Conservation (phyloP, 2,113 vertebrate species). For the Formicarius rufipectus region DNA sequence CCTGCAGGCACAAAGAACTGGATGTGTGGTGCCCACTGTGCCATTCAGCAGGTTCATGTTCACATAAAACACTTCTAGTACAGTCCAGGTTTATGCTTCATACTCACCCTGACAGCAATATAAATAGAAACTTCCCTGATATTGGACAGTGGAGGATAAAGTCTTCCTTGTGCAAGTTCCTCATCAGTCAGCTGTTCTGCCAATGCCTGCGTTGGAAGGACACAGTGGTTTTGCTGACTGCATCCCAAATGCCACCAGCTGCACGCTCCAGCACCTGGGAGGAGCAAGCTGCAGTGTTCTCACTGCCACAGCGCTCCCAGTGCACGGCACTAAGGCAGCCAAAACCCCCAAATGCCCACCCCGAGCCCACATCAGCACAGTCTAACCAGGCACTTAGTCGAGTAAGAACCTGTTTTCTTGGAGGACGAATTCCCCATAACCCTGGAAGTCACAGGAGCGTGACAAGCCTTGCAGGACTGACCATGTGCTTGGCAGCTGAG, state of each 20-base stretch:
- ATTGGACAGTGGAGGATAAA: constrained; percentile 91
- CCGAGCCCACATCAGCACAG: accelerated
- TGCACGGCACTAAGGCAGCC: background rate
- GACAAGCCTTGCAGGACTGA: background rate
- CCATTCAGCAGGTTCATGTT: background rate
- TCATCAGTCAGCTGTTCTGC: constrained; percentile 85
- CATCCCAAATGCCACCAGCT: accelerated
- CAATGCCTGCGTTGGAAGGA: constrained; percentile 77
- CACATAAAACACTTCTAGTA: background rate
- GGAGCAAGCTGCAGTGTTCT: background rate
- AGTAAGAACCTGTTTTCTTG: accelerated
- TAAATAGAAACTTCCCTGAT: constrained; percentile 95
- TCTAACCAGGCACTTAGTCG: accelerated
- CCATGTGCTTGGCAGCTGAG: accelerated
- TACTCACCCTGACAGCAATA: constrained; percentile 90
- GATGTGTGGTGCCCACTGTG: background rate
- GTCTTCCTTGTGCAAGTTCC: constrained; percentile 86
- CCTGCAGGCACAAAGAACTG: accelerated
- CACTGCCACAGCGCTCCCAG: background rate
- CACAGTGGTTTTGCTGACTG: background rate
- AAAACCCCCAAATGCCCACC: background rate
- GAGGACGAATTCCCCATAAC: background rate
- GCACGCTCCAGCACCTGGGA: accelerated
- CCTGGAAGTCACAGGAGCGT: accelerated
- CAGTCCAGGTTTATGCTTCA: background rate